These are phyloP conservation scores for Pogonognathellus flavescens DNA, from an alignment of 1,140 invertebrate genomes.

Conservation along the genomic window DNA sequence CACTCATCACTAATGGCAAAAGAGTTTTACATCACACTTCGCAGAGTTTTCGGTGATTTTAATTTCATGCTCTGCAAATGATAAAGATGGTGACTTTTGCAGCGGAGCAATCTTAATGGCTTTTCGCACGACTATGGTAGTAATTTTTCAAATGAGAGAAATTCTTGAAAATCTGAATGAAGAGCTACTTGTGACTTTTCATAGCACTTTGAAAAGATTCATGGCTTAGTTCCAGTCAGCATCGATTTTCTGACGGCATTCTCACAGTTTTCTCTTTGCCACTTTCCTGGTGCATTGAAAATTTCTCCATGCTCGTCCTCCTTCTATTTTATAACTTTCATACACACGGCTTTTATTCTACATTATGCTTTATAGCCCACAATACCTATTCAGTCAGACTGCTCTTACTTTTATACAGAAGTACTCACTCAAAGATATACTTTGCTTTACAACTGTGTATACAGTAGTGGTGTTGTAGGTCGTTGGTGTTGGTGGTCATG, in stretches of 20 bases:
- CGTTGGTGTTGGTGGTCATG: not conserved
- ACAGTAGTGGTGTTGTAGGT: no score
- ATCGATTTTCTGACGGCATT: conserved; percentile 34
- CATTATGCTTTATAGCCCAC: no score
- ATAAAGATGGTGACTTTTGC: conserved; percentile 8
- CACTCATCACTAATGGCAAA: no score
- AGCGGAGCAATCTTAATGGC: not conserved
- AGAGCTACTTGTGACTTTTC: conserved; percentile 21
- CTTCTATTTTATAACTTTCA: not conserved
- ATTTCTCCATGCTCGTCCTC: not conserved
- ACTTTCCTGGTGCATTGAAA: not conserved
- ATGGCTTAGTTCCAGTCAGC: conserved; percentile 43
- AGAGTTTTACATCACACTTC: no score
- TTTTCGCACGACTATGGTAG: not conserved
- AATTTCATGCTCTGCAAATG: conserved; percentile 1
- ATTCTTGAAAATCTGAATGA: conserved; percentile 9
- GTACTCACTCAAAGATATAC: no score
- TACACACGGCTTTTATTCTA: not conserved
- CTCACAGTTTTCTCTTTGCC: conserved; percentile 14
- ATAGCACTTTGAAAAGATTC: conserved; percentile 24
- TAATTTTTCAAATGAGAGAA: conserved; percentile 28
- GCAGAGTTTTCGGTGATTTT: not conserved
- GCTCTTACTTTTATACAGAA: no score
- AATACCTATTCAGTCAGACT: no score
- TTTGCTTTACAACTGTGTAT: no score